Conservation (phyloP, 2,113 vertebrate species). For the Litocranius walleri region DNA sequence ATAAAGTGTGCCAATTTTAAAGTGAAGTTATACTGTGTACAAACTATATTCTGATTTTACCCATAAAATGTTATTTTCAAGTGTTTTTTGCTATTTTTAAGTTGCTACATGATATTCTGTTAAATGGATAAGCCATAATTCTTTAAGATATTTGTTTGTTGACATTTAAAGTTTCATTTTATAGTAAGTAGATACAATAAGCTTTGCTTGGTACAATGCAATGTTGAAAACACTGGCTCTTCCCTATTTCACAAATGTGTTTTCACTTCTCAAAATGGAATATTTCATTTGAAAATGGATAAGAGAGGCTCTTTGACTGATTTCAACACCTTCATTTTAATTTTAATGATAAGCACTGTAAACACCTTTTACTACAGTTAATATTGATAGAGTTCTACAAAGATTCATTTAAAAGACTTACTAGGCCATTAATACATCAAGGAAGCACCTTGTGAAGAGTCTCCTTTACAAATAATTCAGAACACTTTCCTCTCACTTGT, state of each 20-base stretch:
- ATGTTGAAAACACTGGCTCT: not conserved
- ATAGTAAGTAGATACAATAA: not conserved
- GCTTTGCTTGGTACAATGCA: not conserved
- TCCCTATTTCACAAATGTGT: not conserved
- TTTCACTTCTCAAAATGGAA: not conserved
- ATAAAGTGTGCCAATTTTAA: not conserved
- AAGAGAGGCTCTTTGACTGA: not conserved
- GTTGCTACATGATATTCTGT: not conserved
- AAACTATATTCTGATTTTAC: not conserved
- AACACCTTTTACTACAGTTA: not conserved
- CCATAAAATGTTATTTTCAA: constrained; percentile 8
- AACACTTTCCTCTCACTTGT: not conserved
- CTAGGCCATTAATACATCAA: not conserved
- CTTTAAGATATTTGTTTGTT: not conserved
- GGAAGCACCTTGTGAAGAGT: not conserved
- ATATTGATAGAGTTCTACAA: not conserved
- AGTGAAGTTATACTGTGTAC: not conserved
- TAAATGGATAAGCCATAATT: not conserved
- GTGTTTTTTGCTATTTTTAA: not conserved
- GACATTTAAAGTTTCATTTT: not conserved
- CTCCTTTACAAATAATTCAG: constrained; percentile 34
- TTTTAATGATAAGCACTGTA: not conserved
- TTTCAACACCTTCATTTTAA: not conserved
- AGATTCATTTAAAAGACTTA: constrained; percentile 25
- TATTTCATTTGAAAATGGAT: not conserved